A percentile compares a stretch with the other conserved stretches of the same genome.
These are phyloP conservation scores for Vandiemenella viatica DNA, from an alignment of 2,888 invertebrate species.

Conservation along the genomic window DNA sequence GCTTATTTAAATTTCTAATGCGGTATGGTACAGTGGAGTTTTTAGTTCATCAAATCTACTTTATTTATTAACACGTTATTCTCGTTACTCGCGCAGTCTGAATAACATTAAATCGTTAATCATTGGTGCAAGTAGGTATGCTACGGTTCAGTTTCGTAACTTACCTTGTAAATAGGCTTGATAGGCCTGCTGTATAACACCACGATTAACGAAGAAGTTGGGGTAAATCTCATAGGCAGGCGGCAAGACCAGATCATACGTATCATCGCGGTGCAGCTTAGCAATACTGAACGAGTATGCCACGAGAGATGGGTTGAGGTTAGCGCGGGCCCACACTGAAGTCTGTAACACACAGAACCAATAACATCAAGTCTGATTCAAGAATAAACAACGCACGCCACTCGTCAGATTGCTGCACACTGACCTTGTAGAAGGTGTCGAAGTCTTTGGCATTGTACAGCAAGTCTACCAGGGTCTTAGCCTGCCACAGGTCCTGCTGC, in stretches of 20 bases:
- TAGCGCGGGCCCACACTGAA: constrained; percentile 48
- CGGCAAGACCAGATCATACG: constrained; percentile 41
- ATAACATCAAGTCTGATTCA: too few relatives aligned
- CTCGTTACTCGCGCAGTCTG: too few relatives aligned
- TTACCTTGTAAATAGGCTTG: constrained; percentile 9
- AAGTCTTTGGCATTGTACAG: constrained; percentile 45
- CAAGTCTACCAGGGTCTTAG: constrained; percentile 35
- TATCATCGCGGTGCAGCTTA: constrained; percentile 40
- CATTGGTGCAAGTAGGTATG: too few relatives aligned
- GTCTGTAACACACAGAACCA: constrained; percentile 27
- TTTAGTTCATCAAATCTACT: too few relatives aligned
- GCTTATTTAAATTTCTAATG: too few relatives aligned
- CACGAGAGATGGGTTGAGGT: constrained; percentile 48
- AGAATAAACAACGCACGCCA: too few relatives aligned
- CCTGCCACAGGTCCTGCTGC: constrained; percentile 31
- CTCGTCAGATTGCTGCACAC: constrained; percentile 4
- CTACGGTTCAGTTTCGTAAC: too few relatives aligned
- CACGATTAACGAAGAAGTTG: constrained; percentile 43
- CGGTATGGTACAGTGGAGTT: too few relatives aligned
- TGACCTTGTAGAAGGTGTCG: constrained; percentile 38
- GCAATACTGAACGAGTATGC: constrained; percentile 44
- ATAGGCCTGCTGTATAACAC: constrained; percentile 36
- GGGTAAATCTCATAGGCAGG: constrained; percentile 54
- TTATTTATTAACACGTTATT: too few relatives aligned
- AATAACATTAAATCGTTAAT: too few relatives aligned